phyloP scores from a whole-genome alignment of 2,888 invertebrate genomes.

The Tetragonisca angustula region DNA sequence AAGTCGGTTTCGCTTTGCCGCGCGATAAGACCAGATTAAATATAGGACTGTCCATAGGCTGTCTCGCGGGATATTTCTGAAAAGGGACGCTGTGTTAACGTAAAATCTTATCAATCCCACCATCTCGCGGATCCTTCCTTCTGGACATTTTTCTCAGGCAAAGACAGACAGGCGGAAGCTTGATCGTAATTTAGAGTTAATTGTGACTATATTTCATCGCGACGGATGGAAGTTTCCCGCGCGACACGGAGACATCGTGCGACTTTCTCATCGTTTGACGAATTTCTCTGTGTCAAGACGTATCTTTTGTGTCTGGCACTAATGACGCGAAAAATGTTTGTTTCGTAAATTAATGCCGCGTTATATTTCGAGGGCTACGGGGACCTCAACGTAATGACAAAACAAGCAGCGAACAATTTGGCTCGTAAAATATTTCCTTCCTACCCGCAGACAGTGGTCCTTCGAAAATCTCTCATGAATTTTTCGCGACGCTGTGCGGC shows the following conservation, averaged over 20 bases:
- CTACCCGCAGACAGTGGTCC: too few relatives aligned
- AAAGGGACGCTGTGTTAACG: constrained; percentile 63
- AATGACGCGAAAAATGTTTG: background rate
- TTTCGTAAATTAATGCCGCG: background rate
- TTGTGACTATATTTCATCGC: constrained; percentile 42
- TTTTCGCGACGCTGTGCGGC: background rate
- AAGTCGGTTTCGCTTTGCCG: constrained; percentile 62
- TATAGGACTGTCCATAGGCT: constrained; percentile 50
- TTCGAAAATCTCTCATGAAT: background rate
- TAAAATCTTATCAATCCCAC: constrained; percentile 62
- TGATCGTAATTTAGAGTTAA: constrained; percentile 33
- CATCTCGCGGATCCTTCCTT: background rate
- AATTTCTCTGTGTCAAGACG: background rate
- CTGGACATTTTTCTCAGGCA: background rate
- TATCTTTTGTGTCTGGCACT: background rate
- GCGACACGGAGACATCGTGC: background rate
- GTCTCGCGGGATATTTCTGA: constrained; percentile 65
- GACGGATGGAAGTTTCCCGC: constrained; percentile 8
- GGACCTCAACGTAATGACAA: background rate
- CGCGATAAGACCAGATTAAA: constrained; percentile 62
- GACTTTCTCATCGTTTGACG: too few relatives aligned
- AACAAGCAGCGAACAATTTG: background rate
- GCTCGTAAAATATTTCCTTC: background rate
- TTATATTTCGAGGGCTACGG: background rate
- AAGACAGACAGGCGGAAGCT: constrained; percentile 11